Conservation (phyloP, 2,797 vertebrate genomes). For the Microhierax caerulescens region DNA sequence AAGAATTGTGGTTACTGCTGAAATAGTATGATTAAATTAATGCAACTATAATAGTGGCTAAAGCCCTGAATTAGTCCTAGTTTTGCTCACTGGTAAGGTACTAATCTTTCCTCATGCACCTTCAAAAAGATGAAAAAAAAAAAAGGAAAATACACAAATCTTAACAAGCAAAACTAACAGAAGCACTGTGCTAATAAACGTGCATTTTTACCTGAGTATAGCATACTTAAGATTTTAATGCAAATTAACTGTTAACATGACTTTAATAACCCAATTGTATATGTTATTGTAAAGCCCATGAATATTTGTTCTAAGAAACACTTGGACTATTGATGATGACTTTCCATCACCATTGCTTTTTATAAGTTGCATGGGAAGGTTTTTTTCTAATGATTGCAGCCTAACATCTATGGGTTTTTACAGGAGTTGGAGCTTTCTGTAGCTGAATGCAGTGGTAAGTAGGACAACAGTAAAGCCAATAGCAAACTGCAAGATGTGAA, state of each 20-base stretch:
- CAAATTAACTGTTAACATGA: not conserved
- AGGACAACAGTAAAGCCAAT: not conserved
- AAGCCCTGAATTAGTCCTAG: not conserved
- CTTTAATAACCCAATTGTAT: not conserved
- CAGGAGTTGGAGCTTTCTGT: not conserved
- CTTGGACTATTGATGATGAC: not conserved
- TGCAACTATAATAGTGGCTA: not conserved
- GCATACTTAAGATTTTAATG: not conserved
- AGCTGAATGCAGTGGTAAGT: not conserved
- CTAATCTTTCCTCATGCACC: not conserved
- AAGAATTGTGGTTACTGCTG: not conserved
- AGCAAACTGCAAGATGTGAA: not conserved
- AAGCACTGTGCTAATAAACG: not conserved
- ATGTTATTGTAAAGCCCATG: not conserved
- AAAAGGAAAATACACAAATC: not conserved
- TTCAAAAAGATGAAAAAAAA: not conserved
- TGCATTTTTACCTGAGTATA: not conserved
- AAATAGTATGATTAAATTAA: not conserved
- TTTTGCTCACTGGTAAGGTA: not conserved
- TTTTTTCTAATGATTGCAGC: not conserved
- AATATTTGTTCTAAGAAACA: not conserved
- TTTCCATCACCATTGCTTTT: not conserved
- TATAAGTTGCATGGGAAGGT: not conserved
- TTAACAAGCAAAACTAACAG: not conserved
- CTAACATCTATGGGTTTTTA: not conserved